Base-by-base conservation (phyloP, 2,888 invertebrate species). In the Hydrotaea cyrtoneurina region DNA sequence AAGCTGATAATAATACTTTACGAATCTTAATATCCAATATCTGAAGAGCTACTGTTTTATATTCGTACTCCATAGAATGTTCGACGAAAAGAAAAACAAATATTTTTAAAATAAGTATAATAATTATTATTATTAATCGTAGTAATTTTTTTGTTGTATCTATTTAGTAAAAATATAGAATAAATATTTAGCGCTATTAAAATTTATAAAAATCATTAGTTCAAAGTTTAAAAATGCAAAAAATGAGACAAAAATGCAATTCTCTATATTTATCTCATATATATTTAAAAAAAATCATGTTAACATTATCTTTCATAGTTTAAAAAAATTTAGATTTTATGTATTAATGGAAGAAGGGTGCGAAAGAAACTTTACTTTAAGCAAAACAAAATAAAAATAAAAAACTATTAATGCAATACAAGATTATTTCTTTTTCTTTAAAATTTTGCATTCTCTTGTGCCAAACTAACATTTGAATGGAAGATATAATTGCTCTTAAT, bases 231-330 rank as follows among this genome's bases (percentile, higher is more conserved):
- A 83, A n/a, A 77, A 55, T 71, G 57, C 66, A 74, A 79, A 79
- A 19, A 50, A 15, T n/a, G 23, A 73, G 46, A 39, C 59, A 31
- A 31, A 69, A 80, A 76, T 39, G 55, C 77, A 71, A 50, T 50
- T 81, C 62, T 77, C 57, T 75, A 74, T 64, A 80, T 71, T 82
- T 74, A 79, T 80, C 81, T 55, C 85, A 80, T 62, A 83, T 62
- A 59, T 75, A 80, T 75, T 76, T 66, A 66, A 13, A 66, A 13
- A 66, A 72, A 46, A 66, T 80, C 57, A 82, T 82, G 84, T 85
- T 85, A 80, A 69, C 46, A 80, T 46, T 71, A 78, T 62, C 59
- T 82, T 75, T 85, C 79, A 85, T 82, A 85, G 82, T 84, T 81
- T 81, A 39, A 82, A 66, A 50, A 75, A 39, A 71, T 59, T 74